Evolutionary conservation across 2,797 vertebrate species (phyloP).

Genomic region (Lerista edwardsae): DNA sequence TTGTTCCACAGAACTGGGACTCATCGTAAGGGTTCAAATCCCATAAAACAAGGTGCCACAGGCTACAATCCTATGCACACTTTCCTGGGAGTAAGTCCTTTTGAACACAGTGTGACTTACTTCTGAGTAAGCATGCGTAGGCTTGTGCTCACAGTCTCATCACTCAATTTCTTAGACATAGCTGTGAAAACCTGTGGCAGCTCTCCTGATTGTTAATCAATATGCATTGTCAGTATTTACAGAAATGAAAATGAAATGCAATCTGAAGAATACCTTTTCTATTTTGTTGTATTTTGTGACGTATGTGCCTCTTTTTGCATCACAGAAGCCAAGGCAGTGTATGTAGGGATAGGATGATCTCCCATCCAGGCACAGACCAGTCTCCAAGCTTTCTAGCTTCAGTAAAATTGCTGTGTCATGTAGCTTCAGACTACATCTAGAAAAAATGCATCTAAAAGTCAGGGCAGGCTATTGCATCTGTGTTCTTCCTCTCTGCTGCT

Average conservation of each 20-base stretch:
- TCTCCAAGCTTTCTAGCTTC: conserved; percentile 22
- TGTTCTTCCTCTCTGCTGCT: conserved; percentile 53
- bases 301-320: not conserved
- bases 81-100: no score
- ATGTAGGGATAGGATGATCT: no score
- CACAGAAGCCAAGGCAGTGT: not conserved
- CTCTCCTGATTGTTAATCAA: not conserved
- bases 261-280: not conserved
- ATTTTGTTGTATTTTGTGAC: not conserved
- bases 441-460: conserved; percentile 56
- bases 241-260: not conserved
- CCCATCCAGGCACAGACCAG: not conserved
- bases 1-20: not conserved
- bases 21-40: not conserved
- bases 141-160: no score
- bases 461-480: conserved; percentile 58
- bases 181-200: not conserved
- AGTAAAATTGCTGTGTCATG: conserved; percentile 48
- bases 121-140: no score
- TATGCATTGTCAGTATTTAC: not conserved
- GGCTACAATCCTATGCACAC: no score
- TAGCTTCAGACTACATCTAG: conserved; percentile 40
- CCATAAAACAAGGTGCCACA: not conserved
- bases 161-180: not conserved
- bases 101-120: no score